Percentiles rank a stretch among this genome's conserved stretches.
Evolutionary conservation across 1,140 invertebrate genomes (phyloP).

Genomic region (Drosophila sturtevanti): DNA sequence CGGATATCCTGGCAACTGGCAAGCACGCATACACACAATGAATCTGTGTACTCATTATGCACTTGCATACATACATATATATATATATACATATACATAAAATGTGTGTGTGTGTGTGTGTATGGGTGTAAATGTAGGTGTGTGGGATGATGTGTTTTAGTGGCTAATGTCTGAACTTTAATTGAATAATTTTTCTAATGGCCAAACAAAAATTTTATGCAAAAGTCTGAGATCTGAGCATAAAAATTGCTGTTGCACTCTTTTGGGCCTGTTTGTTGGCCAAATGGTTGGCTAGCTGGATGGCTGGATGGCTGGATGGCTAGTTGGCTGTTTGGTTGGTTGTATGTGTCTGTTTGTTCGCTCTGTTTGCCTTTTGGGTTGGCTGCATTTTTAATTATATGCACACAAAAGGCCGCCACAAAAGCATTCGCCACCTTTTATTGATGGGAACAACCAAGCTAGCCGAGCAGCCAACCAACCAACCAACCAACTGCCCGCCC

Average conservation of each 20-base stretch:
- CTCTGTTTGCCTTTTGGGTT: constrained; percentile 67
- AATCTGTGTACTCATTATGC: constrained; percentile 8
- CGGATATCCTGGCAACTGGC: constrained; percentile 57
- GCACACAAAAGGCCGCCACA: constrained; percentile 78
- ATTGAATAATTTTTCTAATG: constrained; percentile 81
- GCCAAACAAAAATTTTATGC: constrained; percentile 76
- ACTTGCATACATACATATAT: not conserved
- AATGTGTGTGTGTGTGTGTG: too few relatives aligned
- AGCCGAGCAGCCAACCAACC: constrained; percentile 11
- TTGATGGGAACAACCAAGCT: constrained; percentile 55
- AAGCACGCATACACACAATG: constrained; percentile 1
- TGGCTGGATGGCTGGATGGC: not conserved
- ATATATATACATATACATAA: constrained; percentile 13
- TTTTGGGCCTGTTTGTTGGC: not conserved
- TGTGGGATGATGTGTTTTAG: constrained; percentile 6
- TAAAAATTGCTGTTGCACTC: constrained; percentile 44
- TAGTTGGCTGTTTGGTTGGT: too few relatives aligned
- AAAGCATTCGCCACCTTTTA: constrained; percentile 78
- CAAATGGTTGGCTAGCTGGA: not conserved
- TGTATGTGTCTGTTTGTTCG: constrained; percentile 51
- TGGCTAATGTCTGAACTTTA: constrained; percentile 55
- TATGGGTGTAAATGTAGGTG: constrained; percentile 20
- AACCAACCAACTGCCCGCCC: constrained; percentile 9
- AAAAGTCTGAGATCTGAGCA: constrained; percentile 49
- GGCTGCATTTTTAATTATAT: constrained; percentile 80